These are phyloP conservation scores for Pelobates cultripes DNA, from an alignment of 2,797 vertebrate genomes.

Conservation along the genomic window DNA sequence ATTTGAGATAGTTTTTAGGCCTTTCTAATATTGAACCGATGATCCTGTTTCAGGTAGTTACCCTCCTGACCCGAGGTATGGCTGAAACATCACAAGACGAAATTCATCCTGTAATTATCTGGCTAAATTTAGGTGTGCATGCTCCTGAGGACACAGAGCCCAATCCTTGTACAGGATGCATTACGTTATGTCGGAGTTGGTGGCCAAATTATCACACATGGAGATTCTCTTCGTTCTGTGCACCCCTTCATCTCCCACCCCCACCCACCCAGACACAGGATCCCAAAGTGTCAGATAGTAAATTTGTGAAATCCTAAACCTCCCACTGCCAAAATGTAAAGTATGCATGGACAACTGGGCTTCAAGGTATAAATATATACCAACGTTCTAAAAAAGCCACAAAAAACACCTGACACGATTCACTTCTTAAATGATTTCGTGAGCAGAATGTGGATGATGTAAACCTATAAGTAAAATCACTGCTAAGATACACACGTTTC, in stretches of 20 bases:
- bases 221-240: not conserved
- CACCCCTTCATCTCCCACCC: not conserved
- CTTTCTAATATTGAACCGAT: no score
- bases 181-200: not conserved
- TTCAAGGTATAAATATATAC: not conserved
- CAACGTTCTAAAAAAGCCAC: not conserved
- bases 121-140: not conserved
- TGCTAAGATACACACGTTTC: no score
- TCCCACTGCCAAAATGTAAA: not conserved
- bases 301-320: not conserved
- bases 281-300: not conserved
- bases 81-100: not conserved
- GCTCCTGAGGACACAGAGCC: not conserved
- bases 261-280: not conserved
- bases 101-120: not conserved
- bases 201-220: not conserved
- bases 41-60: not conserved
- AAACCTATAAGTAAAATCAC: no score
- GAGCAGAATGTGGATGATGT: no score
- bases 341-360: not conserved
- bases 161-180: not conserved
- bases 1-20: no score
- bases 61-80: not conserved
- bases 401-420: not conserved
- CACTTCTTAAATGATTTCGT: not conserved